Conservation (phyloP, 2,888 invertebrate genomes). For the Gryllus longicercus region DNA sequence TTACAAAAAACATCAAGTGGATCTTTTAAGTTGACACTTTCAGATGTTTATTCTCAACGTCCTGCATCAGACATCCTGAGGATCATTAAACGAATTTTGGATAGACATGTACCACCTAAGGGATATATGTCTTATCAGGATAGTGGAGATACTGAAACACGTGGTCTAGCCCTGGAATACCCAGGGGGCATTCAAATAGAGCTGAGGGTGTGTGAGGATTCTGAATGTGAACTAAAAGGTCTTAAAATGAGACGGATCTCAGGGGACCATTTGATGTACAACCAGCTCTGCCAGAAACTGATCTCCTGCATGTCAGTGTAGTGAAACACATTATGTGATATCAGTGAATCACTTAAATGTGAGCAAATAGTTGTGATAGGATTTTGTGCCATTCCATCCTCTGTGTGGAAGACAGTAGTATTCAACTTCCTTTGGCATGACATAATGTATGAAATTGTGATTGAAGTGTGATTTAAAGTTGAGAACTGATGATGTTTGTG, state of each 20-base stretch:
- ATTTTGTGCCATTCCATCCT: constrained; percentile 17
- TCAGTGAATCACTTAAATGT: neutral
- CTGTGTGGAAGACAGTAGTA: neutral
- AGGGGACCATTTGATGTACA: constrained; percentile 83
- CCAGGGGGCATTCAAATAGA: constrained; percentile 85
- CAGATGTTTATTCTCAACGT: constrained; percentile 74
- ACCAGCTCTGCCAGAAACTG: constrained; percentile 81
- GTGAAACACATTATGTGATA: neutral
- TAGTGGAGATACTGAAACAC: constrained; percentile 30
- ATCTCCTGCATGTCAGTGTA: constrained; percentile 80
- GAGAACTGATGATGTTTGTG: neutral
- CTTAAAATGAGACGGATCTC: constrained; percentile 82
- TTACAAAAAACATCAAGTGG: constrained; percentile 46
- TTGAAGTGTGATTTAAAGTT: neutral
- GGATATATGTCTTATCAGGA: constrained; percentile 55
- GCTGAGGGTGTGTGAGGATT: constrained; percentile 68
- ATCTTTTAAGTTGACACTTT: constrained; percentile 68
- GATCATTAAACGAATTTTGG: constrained; percentile 74
- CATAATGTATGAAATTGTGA: neutral
- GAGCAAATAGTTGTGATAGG: constrained; percentile 3
- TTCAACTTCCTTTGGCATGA: neutral
- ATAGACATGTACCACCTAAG: constrained; percentile 71
- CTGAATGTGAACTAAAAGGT: constrained; percentile 65
- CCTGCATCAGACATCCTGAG: constrained; percentile 77
- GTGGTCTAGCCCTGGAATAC: constrained; percentile 65